Percentiles rank a stretch among this genome's conserved stretches.
phyloP scores from a whole-genome alignment of 2,888 invertebrate genomes.

The Quadroppia sp. region DNA sequence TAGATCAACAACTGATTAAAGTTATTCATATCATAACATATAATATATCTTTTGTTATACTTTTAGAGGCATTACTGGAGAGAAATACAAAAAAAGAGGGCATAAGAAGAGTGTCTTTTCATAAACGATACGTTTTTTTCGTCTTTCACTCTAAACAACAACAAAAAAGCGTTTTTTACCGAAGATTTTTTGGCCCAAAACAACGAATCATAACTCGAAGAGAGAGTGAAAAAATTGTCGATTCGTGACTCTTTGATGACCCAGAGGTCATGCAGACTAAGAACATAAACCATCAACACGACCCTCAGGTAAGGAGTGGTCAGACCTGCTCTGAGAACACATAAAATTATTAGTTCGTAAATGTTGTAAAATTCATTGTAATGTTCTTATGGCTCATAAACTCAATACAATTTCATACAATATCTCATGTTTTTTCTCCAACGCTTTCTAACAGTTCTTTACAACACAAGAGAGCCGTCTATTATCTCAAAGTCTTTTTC shows the following conservation, averaged over 20 bases:
- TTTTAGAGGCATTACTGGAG: background rate
- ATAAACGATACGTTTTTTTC: background rate
- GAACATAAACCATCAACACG: conserved; percentile 20
- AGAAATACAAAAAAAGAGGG: background rate
- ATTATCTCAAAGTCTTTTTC: background rate
- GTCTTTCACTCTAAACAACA: background rate
- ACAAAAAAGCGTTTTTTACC: background rate
- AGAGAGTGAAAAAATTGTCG: conserved; percentile 26
- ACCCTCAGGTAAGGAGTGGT: conserved; percentile 32
- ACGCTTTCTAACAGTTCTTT: background rate
- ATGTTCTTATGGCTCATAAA: background rate
- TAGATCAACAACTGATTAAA: no score
- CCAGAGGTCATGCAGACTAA: conserved; percentile 23
- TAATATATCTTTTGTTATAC: background rate
- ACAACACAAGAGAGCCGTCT: conserved; percentile 55
- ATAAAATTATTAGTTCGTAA: background rate
- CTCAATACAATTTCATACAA: background rate
- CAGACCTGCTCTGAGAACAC: background rate
- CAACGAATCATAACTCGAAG: background rate
- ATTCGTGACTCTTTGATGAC: conserved; percentile 20
- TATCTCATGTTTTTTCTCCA: background rate
- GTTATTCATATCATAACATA: background rate
- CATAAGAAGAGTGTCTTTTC: conserved; percentile 15
- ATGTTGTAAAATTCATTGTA: conserved; percentile 14
- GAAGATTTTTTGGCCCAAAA: background rate